Base-by-base conservation (phyloP, 2,113 vertebrate genomes). In the Apodemus speciosus region DNA sequence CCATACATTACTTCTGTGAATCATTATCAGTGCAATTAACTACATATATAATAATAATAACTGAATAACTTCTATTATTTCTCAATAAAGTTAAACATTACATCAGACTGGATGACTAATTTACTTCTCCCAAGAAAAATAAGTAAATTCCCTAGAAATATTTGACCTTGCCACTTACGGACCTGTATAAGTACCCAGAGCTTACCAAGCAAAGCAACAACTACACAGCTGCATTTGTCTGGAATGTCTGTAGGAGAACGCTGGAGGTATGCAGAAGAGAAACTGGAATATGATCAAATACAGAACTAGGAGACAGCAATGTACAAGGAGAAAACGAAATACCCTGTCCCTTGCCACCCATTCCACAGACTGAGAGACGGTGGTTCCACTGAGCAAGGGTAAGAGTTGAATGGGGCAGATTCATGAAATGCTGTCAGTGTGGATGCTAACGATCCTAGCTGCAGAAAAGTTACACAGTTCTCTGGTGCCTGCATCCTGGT, bases 1-100 rank as follows among this genome's bases (percentile, higher is more conserved):
- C 64, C 32, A 15, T 91, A 62, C 25, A 72, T 72, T 84, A 35
- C 72, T 83, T 93, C 35, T 86, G 64, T 71, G 66, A 80, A 40
- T 76, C 76, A 84, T 49, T 56, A 93, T 87, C n/a, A 81, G 60
- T 25, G 18, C 72, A 40, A 68, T 49, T 62, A 60, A 88, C 9
- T 75, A 35, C 2, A 76, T 38, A 60, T 35, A 73, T n/a, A 13
- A 80, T 38, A 13, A 80, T 38, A 83, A 71, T 20, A 13, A 91
- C 73, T 80, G 58, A 94, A 35, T 43, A 87, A 40, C 77, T 83
- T 69, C 7, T 79, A 93, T 84, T 85, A 73, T 69, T 73, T 94
- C 72, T 81, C 86, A 88, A 64, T 88, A 72, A 69, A 85, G 25
- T 72, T 84, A 62, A 94, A 64, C 20, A 84, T 13, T 75, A 2